Percentiles rank a stretch among this genome's conserved stretches.
Evolutionary conservation across 37 sponge, comb jelly and placozoan species (phyloP).

Genomic region (Bolinopsis microptera): DNA sequence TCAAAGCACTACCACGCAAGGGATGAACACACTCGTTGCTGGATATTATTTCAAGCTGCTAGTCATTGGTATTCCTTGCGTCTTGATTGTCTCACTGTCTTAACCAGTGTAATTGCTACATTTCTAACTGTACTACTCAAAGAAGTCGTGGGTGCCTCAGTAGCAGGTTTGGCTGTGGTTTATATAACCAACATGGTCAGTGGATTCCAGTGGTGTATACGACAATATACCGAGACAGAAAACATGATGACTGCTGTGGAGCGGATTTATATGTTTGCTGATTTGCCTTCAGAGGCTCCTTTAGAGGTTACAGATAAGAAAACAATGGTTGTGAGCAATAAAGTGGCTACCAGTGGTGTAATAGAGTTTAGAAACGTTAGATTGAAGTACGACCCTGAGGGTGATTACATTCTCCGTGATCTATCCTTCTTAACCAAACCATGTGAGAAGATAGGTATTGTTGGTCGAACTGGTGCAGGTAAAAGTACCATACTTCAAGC

Average conservation of each 20-base stretch:
- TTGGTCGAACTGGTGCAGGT: constrained; percentile 63
- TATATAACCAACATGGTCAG: constrained; percentile 32
- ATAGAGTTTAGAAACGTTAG: neutral
- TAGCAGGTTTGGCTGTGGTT: neutral
- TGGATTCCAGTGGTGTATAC: constrained; percentile 38
- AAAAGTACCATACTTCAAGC: constrained; percentile 66
- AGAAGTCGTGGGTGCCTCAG: constrained; percentile 17
- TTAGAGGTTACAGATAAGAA: neutral
- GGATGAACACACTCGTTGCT: constrained; percentile 24
- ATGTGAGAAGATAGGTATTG: constrained; percentile 55
- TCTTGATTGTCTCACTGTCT: neutral
- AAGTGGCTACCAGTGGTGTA: neutral
- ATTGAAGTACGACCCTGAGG: constrained; percentile 9
- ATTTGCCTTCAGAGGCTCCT: constrained; percentile 48
- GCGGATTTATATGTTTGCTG: neutral
- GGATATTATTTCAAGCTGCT: constrained; percentile 4
- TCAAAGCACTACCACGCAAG: neutral
- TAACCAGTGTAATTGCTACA: neutral
- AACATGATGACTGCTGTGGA: constrained; percentile 61
- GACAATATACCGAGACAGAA: neutral
- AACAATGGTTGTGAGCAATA: too few species aligned
- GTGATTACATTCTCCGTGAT: neutral
- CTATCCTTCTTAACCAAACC: neutral
- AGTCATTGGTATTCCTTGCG: neutral
- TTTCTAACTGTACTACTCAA: neutral